Evolutionary conservation across 1,140 invertebrate species (phyloP).

Genomic region (Rhagoletis zephyria): DNA sequence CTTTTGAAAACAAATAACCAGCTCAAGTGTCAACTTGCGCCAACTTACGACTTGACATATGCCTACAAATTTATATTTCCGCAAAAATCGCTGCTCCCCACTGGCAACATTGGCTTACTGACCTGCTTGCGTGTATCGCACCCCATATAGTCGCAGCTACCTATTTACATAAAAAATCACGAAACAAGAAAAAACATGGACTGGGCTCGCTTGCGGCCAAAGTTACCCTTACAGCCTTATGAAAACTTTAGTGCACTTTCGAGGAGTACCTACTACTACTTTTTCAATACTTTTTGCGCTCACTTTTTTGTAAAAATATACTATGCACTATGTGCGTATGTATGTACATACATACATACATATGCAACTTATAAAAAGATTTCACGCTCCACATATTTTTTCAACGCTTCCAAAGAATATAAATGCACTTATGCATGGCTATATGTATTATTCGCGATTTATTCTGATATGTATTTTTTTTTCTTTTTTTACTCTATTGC

Average conservation of each 20-base stretch:
- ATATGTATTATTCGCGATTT: background rate
- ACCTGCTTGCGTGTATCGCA: background rate
- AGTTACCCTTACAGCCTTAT: background rate
- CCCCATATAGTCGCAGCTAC: background rate
- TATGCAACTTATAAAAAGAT: background rate
- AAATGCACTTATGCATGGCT: background rate
- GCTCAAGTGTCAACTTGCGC: background rate
- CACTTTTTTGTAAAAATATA: background rate
- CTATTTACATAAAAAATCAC: background rate
- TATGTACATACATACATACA: background rate
- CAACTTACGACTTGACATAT: background rate
- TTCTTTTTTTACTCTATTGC: background rate
- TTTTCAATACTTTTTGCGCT: background rate
- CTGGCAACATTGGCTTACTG: background rate
- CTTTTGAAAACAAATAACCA: background rate
- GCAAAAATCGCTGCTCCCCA: background rate
- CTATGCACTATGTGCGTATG: background rate
- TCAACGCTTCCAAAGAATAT: slow-evolving; percentile 1
- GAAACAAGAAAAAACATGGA: background rate
- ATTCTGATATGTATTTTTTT: background rate
- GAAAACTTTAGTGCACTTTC: slow-evolving; percentile 29
- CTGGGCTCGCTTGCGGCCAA: background rate
- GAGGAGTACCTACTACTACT: background rate
- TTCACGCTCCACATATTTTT: slow-evolving; percentile 34
- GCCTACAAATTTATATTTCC: background rate